Evolutionary conservation across 2,113 vertebrate genomes (phyloP), one percentile per base, ranked within the genome.

Genomic region (Mesoclemmys tuberculata): DNA sequence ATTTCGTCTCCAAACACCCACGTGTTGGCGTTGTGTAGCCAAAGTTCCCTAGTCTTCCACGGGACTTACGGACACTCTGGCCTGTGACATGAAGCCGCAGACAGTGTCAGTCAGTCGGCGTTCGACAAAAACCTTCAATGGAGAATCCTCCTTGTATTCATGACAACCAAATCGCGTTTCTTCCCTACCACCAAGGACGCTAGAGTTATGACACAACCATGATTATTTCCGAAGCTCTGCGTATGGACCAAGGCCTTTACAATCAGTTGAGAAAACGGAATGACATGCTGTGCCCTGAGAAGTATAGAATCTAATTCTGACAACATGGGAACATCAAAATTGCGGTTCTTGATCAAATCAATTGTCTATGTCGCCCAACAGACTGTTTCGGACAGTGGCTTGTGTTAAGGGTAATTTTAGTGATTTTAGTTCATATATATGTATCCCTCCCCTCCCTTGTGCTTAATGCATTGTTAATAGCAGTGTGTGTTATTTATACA

Each of bases 1-100:
- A 0, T 5, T 2, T 58, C 83, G 0, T 2, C 0, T 0, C 51
- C 4, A 10, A 3, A 0, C 2, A 1, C 31, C 41, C 0, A 4
- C 54, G 1, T 16, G 1, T 1, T 1, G 11, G 19, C 0, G 35
- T 16, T 0, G 89, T 0, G 1, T 0, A 0, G 10, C 52, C 94
- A 8, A 31, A 38, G 90, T 87, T 8, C 83, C 71, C 3, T 24
- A 9, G 88, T 2, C 0, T 41, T 0, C 2, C 26, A 0, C 82
- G 0, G 94, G 41, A 6, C 21, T 35, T 1, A 87, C 14, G 44
- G 54, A 26, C 22, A 0, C 31, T 3, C 10, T 19, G 56, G 24
- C 27, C 0, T 2, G 61, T 3, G 79, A n/a, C 1, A 11, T 35
- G 13, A 1, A 3, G 0, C 0, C n/a, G 52, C 27, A 0, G 35